These are phyloP conservation scores for Dolichoris vasculosae DNA, from an alignment of 1,140 invertebrate genomes.

Conservation along the genomic window DNA sequence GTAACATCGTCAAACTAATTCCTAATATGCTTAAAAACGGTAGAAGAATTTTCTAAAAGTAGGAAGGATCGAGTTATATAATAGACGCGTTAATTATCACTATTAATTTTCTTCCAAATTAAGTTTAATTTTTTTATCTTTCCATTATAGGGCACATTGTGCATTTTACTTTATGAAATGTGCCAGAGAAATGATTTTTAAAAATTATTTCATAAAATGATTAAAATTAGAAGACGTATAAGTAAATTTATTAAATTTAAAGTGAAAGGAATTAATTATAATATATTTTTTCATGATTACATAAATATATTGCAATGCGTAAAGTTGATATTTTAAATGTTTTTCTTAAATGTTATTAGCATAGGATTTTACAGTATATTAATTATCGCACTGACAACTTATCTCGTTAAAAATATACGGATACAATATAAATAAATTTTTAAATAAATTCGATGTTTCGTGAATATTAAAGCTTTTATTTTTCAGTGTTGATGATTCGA, in stretches of 20 bases:
- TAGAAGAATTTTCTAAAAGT: too few species aligned
- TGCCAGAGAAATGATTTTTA: too few species aligned
- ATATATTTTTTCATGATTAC: neutral
- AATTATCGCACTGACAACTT: neutral
- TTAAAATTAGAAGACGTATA: neutral
- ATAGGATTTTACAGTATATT: neutral
- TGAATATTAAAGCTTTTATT: neutral
- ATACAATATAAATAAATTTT: neutral
- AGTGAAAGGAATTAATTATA: slow-evolving; percentile 11
- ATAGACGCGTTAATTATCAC: neutral
- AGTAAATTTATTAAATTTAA: slow-evolving; percentile 14
- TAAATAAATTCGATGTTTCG: neutral
- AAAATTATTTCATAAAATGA: neutral
- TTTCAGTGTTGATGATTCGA: too few species aligned
- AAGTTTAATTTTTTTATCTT: too few species aligned
- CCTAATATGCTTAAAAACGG: neutral
- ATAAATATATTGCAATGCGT: slow-evolving; percentile 3
- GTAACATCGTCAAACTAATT: neutral
- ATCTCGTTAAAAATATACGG: neutral
- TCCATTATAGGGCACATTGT: too few species aligned
- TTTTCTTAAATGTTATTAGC: neutral
- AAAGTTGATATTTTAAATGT: neutral
- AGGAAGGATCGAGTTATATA: neutral
- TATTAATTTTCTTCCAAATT: too few species aligned
- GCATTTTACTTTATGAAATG: too few species aligned